Evolutionary conservation across 2,888 invertebrate genomes (phyloP), one percentile per base, ranked within the genome.

Genomic region (Brachyptera putata): DNA sequence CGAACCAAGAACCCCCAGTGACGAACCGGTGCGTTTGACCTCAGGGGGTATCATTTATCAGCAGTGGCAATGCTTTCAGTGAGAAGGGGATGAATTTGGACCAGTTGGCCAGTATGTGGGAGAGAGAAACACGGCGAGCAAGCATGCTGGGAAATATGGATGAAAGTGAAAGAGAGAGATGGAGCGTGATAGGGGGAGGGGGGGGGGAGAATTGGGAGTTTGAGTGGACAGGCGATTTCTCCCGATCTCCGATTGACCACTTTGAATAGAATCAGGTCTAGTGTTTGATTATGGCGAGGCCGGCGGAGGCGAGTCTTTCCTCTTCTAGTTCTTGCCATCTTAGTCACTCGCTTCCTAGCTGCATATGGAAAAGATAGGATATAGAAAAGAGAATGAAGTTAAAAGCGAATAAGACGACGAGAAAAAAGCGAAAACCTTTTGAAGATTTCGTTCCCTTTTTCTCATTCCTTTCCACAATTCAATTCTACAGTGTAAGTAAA

Each of bases 401-500:
- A 59, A 59, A 56, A 57, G 50, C 49, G 41, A 43, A 57, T 21
- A 39, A 36, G 26, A 55, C n/a, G n/a, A n/a, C n/a, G n/a, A n/a
- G n/a, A n/a, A n/a, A n/a, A n/a, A n/a, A n/a, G 39, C 21, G 39
- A 59, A 58, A 58, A 57, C 57, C 62, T 62, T 62, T 62, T 62
- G 62, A 62, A 60, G 60, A 57, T 57, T 59, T 62, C 62, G 59
- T 60, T 56, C 59, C 56, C 55, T 60, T 50, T 59, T 49, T 56
- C 58, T 58, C 55, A 49, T 58, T 59, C 48, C 14, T 50, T 37
- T 57, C 62, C 62, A 62, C 62, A 60, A 62, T 62, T 62, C 59
- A 62, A 62, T 62, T 62, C 62, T 56, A 26, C 34, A 50, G 60
- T 30, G 62, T 62, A 60, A 62, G 62, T 62, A 62, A 59, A 62